phyloP scores from a whole-genome alignment of 1,140 invertebrate genomes.

The Drosophila lacteicornis region DNA sequence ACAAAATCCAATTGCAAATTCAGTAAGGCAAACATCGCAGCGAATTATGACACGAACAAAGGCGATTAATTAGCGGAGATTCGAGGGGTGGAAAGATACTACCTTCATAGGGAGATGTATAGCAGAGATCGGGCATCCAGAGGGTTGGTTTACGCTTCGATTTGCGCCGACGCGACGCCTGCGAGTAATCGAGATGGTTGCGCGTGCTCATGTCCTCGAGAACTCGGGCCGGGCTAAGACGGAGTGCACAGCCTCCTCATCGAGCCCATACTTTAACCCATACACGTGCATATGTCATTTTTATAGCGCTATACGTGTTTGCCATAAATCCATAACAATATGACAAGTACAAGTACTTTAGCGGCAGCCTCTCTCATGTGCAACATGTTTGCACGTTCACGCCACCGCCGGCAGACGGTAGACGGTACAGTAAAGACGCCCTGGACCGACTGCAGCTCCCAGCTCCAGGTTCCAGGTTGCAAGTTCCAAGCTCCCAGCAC shows the following conservation, averaged over 20 bases:
- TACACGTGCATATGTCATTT: constrained; percentile 82
- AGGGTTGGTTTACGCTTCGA: constrained; percentile 21
- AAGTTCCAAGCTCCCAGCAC: not conserved
- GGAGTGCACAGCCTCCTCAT: constrained; percentile 17
- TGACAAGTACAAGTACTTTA: constrained; percentile 85
- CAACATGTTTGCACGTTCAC: constrained; percentile 83
- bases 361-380: constrained; percentile 84
- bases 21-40: constrained; percentile 72
- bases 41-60: constrained; percentile 81
- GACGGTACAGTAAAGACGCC: constrained; percentile 47
- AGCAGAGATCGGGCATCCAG: not conserved
- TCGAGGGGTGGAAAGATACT: constrained; percentile 4
- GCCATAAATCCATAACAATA: constrained; percentile 85
- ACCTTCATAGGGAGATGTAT: not conserved
- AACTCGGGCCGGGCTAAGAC: not conserved
- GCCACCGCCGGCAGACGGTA: constrained; percentile 55
- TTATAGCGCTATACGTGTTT: constrained; percentile 82
- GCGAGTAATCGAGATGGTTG: constrained; percentile 52
- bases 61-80: constrained; percentile 71
- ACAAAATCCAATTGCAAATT: constrained; percentile 57
- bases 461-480: not conserved
- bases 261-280: constrained; percentile 59
- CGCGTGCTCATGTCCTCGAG: constrained; percentile 67
- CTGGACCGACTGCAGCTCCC: constrained; percentile 34
- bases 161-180: not conserved